These are phyloP conservation scores for Lysiphlebus fabarum DNA, from an alignment of 1,140 invertebrate species.

Conservation along the genomic window DNA sequence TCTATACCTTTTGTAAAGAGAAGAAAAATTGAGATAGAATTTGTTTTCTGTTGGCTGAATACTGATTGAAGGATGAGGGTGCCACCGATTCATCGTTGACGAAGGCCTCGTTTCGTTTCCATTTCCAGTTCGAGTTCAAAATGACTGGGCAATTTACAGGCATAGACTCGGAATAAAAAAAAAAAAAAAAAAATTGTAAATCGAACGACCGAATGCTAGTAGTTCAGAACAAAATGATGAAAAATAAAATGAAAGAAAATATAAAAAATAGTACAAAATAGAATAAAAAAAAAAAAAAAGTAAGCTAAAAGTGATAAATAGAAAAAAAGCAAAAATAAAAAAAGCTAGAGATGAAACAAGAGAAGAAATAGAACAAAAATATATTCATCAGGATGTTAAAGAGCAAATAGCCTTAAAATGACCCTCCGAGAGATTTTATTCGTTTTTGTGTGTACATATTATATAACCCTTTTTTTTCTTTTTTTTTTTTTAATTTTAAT, in stretches of 20 bases:
- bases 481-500: no score
- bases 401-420: slow-evolving; percentile 19
- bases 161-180: slow-evolving; percentile 8
- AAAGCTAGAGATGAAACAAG: not conserved
- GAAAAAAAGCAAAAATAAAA: slow-evolving; percentile 11
- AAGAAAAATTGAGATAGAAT: slow-evolving; percentile 11
- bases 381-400: not conserved
- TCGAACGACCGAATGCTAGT: slow-evolving; percentile 20
- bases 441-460: slow-evolving; percentile 17
- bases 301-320: not conserved
- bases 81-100: slow-evolving; percentile 16
- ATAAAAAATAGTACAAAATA: slow-evolving; percentile 1
- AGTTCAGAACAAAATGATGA: slow-evolving; percentile 22
- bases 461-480: slow-evolving; percentile 7
- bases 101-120: slow-evolving; percentile 13
- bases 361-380: slow-evolving; percentile 3
- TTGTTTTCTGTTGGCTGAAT: slow-evolving; percentile 13
- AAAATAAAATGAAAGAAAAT: not conserved
- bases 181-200: slow-evolving; percentile 9
- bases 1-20: slow-evolving; percentile 1
- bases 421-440: slow-evolving; percentile 21
- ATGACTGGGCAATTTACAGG: slow-evolving; percentile 25
- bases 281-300: not conserved
- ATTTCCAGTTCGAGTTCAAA: slow-evolving; percentile 19
- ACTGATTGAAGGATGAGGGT: slow-evolving; percentile 22